Base-by-base conservation (phyloP, 2,113 vertebrate genomes). In the Antechinus flavipes region DNA sequence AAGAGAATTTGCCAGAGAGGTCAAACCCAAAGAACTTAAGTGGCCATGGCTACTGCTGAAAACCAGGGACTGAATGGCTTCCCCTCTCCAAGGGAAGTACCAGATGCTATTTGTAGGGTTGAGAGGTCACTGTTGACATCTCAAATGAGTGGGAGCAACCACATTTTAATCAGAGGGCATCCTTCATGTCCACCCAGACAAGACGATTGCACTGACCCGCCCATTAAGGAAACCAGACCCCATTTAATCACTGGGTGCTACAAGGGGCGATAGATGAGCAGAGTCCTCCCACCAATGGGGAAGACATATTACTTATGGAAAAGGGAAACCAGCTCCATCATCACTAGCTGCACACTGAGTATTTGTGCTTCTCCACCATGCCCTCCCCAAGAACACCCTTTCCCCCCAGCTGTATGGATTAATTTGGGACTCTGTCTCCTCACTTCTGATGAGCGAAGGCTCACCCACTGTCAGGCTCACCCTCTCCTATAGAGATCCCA, bases 371-470 rank as follows among this genome's bases (percentile, higher is more conserved):
- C 68, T 95, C n/a, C 76, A 95, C 90, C 91, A 53, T 47, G 93
- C 94, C 97, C 94, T 94, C 94, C 94, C 96, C 96, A 95, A 98
- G 95, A 92, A 95, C 97, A 96, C 93, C 49, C n/a, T 91, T 94
- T 84, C n/a, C 89, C 49, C 94, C 94, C 35, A 68, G 14, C 54
- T 50, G 93, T 55, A 95, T 0, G 96, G 53, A 97, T 96, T 93
- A 90, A 93, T 96, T 97, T 95, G 94, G 96, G 96, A 96, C 96
- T 96, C 91, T 27, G 96, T 55, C 90, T 93, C 27, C 76, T 90
- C 19, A 10, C 50, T 92, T 96, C 97, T 93, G 97, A 16, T 30
- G 97, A 26, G 23, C 95, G 96, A 96, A 98, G 96, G 96, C 53
- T 52, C 0, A 0, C 42, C 54, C 9, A 3, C 52, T 24, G 68